phyloP scores from a whole-genome alignment of 2,888 invertebrate species.

The Plutella xylostella region DNA sequence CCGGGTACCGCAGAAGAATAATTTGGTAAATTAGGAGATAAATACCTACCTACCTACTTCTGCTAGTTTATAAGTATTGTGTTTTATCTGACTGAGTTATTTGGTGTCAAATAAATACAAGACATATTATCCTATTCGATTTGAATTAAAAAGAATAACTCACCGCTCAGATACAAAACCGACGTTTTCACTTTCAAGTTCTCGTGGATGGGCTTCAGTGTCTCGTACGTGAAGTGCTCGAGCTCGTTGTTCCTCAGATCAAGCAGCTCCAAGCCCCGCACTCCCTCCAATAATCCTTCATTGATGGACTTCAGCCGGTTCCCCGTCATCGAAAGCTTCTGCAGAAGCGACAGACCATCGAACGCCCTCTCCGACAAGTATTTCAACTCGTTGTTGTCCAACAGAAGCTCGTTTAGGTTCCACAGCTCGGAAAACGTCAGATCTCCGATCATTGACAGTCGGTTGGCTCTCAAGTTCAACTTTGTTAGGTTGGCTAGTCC shows the following conservation, averaged over 20 bases:
- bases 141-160: conserved; percentile 22
- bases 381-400: conserved; percentile 78
- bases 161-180: conserved; percentile 57
- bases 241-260: conserved; percentile 84
- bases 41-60: too few species aligned
- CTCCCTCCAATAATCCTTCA: conserved; percentile 78
- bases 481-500: conserved; percentile 79
- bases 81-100: too few species aligned
- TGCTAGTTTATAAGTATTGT: too few species aligned
- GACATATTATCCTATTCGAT: conserved; percentile 8
- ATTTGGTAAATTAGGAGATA: too few species aligned
- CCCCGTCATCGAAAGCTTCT: conserved; percentile 79
- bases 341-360: conserved; percentile 78
- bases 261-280: conserved; percentile 79
- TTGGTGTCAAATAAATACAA: too few species aligned
- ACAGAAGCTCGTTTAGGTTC: conserved; percentile 76
- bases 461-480: conserved; percentile 81
- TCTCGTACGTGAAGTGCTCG: conserved; percentile 80
- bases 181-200: conserved; percentile 74
- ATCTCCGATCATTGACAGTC: conserved; percentile 82
- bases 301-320: conserved; percentile 81
- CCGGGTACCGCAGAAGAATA: too few species aligned
- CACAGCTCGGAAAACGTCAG: conserved; percentile 84
- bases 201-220: conserved; percentile 79
- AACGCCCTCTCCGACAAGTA: conserved; percentile 83